These are phyloP conservation scores for Desmophyllum pertusum DNA, from an alignment of 92 coral and sea anemone species.

Conservation along the genomic window DNA sequence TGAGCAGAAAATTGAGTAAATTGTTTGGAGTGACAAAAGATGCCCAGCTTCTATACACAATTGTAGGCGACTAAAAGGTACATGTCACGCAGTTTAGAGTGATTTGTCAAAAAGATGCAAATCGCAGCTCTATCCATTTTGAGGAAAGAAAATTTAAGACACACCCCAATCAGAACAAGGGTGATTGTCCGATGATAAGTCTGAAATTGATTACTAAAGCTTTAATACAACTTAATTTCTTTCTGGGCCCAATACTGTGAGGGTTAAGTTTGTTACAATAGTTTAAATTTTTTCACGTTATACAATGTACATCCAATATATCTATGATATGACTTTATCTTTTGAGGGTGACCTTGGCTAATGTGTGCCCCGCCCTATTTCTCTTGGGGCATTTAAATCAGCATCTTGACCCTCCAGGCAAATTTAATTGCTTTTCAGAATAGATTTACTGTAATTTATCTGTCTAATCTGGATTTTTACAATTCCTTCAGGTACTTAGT, in stretches of 20 bases:
- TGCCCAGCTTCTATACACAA: background rate
- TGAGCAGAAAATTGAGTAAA: slow-evolving; percentile 24
- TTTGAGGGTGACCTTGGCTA: slow-evolving; percentile 15
- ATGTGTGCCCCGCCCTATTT: background rate
- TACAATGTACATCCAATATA: background rate
- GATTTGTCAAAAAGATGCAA: background rate
- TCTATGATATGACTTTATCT: background rate
- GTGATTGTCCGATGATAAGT: background rate
- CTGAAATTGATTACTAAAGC: background rate
- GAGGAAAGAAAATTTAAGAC: background rate
- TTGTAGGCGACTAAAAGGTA: background rate
- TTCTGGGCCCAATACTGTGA: background rate
- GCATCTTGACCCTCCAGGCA: slow-evolving; percentile 4
- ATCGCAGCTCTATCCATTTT: background rate
- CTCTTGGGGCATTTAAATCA: background rate
- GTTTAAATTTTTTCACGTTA: background rate
- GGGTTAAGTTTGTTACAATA: background rate
- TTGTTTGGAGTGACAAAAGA: background rate
- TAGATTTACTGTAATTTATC: too few species aligned
- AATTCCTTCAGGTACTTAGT: slow-evolving; percentile 16
- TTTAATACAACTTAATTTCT: too few species aligned
- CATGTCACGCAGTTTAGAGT: background rate
- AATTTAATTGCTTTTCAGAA: slow-evolving; percentile 10
- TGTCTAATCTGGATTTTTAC: slow-evolving; percentile 9
- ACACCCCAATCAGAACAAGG: background rate